Percentiles rank a stretch among this genome's conserved stretches.
phyloP scores from a whole-genome alignment of 2,113 vertebrate species.

The Xenopus borealis region DNA sequence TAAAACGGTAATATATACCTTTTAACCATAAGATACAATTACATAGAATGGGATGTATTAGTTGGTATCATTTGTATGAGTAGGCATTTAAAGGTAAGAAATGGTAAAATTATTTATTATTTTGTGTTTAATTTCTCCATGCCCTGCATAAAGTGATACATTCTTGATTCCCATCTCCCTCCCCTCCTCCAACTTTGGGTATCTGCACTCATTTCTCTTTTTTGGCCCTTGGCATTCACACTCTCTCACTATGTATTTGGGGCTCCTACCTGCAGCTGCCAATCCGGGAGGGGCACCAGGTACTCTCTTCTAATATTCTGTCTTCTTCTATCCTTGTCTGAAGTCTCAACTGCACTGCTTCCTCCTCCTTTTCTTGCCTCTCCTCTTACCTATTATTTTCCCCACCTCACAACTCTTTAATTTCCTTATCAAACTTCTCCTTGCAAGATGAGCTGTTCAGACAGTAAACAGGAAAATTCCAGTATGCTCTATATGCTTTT shows the following conservation, averaged over 20 bases:
- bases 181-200: not conserved
- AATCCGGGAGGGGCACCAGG: constrained; percentile 36
- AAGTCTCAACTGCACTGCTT: not conserved
- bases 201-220: not conserved
- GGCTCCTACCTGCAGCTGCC: constrained; percentile 18
- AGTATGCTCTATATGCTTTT: not conserved
- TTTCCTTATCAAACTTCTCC: constrained; percentile 13
- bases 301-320: constrained; percentile 39
- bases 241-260: constrained; percentile 15
- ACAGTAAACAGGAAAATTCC: not conserved
- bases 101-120: not conserved
- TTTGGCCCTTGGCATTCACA: not conserved
- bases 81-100: not conserved
- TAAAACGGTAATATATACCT: not conserved
- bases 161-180: fast-evolving
- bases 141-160: not conserved
- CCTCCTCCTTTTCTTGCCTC: constrained; percentile 3
- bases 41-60: not conserved
- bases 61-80: not conserved
- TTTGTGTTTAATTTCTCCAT: not conserved
- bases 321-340: constrained; percentile 19
- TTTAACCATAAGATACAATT: not conserved
- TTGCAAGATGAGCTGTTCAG: not conserved
- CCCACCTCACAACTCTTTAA: not conserved
- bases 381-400: not conserved